Evolutionary conservation across 1,140 invertebrate genomes (phyloP), one percentile per base, ranked within the genome.

Genomic region (Oncopeltus fasciatus): DNA sequence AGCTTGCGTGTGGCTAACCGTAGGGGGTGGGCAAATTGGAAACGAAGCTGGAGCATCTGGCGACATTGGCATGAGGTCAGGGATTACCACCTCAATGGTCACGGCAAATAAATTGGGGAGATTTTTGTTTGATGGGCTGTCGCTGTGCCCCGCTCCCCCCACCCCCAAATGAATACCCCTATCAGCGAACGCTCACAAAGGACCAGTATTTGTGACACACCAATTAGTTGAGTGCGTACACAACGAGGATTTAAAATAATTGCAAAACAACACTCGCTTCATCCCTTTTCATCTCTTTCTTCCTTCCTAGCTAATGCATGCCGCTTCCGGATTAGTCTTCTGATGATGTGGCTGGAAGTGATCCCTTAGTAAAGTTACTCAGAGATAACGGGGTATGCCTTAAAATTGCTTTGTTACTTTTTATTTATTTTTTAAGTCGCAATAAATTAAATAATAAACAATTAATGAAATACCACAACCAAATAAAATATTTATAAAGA

Each of bases 231-330:
- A 26, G 18, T 53, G n/a, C n/a, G 18, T 9, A 26, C 49, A 53
- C 49, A 53, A 53, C 49, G 24, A 26, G 49, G 49, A 53, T 24
- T 53, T 24, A 14, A 53, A 53, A 53, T 53, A 53, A 43, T 59
- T 59, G 38, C 58, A 14, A 20, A 21, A 59, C 38, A 59, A 24
- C 58, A 24, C 58, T 33, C 18, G 4, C 24, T 1, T 4, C 5
- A 1, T 14, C 12, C 24, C 38, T 38, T 59, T 59, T 43, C 43
- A 33, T 43, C 38, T 46, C 58, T n/a, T n/a, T n/a, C n/a, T n/a
- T n/a, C n/a, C n/a, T n/a, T n/a, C n/a, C n/a, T n/a, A n/a, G n/a
- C n/a, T n/a, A n/a, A n/a, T n/a, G n/a, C n/a, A n/a, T n/a, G n/a
- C n/a, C n/a, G n/a, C n/a, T n/a, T n/a, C n/a, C n/a, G n/a, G n/a